Evolutionary conservation across 2,888 invertebrate genomes (phyloP).

Genomic region (Nezara viridula): DNA sequence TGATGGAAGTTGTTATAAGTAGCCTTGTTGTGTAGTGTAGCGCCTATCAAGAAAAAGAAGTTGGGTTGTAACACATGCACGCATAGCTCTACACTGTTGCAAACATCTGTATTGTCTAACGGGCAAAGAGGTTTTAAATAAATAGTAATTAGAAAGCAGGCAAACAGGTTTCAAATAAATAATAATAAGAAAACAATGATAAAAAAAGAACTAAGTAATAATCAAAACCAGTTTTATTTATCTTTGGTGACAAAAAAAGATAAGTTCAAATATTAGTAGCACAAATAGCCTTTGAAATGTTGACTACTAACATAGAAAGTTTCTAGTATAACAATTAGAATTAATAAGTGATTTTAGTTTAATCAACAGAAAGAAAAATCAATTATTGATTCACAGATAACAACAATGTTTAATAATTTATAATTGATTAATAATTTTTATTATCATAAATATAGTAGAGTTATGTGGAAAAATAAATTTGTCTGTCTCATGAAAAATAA

Average conservation of each 20-base stretch:
- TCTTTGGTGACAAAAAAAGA: not conserved
- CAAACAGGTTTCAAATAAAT: too few species aligned
- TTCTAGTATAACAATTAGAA: not conserved
- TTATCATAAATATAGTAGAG: not conserved
- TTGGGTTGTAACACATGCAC: too few species aligned
- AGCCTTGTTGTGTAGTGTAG: too few species aligned
- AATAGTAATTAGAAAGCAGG: too few species aligned
- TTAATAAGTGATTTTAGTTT: not conserved
- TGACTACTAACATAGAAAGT: not conserved
- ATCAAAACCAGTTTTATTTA: not conserved
- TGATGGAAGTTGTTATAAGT: too few species aligned
- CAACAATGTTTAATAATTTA: slow-evolving; percentile 35
- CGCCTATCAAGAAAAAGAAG: too few species aligned
- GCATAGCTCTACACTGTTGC: too few species aligned
- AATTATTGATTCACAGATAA: not conserved
- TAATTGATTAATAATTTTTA: not conserved
- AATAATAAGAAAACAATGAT: too few species aligned
- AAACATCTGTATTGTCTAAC: too few species aligned
- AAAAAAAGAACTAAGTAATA: not conserved
- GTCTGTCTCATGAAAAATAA: not conserved
- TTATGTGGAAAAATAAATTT: slow-evolving; percentile 42
- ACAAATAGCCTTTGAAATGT: not conserved
- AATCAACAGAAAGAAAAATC: not conserved
- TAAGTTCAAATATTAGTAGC: not conserved
- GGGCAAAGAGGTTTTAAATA: too few species aligned